Base-by-base conservation (phyloP, 2,888 invertebrate genomes). In the Cephus rjabovi region DNA sequence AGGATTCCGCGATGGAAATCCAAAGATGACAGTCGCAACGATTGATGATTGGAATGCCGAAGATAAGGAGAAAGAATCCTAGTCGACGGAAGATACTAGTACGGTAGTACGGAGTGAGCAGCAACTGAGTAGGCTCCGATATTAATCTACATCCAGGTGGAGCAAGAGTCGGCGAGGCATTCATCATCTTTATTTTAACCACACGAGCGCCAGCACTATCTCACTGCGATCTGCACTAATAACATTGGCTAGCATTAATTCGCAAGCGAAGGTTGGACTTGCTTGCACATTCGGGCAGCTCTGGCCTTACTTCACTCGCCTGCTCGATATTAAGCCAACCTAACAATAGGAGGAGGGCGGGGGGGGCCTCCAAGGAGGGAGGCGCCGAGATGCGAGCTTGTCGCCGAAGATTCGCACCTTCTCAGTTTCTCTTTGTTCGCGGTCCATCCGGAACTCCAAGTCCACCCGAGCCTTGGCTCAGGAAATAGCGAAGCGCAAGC, bases 131-230 rank as follows among this genome's bases (percentile, higher is more conserved):
- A 84, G 83, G 83, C 82, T 70, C 80, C 85, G 89, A 89, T 89
- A 88, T 89, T 86, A 88, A 89, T 89, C 89, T 88, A 84, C 88
- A 87, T 88, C 86, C 84, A 85, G 82, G 82, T 80, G 83, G 80
- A 82, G 84, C 86, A 84, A 85, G 75, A 76, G 87, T 85, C 86
- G 85, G 83, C 82, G 81, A 83, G 79, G 86, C 88, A 90, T 90
- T 89, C 87, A 87, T 90, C 90, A 90, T 89, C 89, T 88, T 89
- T 89, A 89, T 90, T 89, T 90, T 89, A 89, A 89, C 89, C 88
- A 87, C 86, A 87, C 88, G 87, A 87, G 83, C 82, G 82, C 83
- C 76, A 84, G 78, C 84, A 86, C 85, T 87, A 88, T 89, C 89
- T 81, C 86, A 88, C 86, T 86, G 85, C 85, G 86, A 90, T 90